phyloP scores from a whole-genome alignment of 2,797 vertebrate genomes.

The Prunella strophiata region DNA sequence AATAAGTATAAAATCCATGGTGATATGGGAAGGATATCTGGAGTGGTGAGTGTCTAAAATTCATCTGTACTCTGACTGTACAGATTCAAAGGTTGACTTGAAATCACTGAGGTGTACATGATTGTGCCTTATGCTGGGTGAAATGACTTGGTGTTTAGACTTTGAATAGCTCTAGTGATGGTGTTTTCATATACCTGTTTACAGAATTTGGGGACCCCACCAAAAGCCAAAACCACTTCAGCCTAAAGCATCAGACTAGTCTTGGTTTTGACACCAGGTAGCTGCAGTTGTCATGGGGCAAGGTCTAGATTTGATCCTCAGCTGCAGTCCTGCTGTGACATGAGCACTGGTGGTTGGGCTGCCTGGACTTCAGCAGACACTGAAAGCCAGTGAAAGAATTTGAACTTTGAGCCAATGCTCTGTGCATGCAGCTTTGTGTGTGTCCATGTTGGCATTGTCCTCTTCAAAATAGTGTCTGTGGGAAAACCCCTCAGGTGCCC shows the following conservation, averaged over 20 bases:
- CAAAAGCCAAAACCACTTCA: background rate
- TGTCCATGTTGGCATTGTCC: background rate
- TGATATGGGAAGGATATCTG: background rate
- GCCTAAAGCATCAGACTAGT: background rate
- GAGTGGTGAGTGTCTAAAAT: background rate
- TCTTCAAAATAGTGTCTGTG: background rate
- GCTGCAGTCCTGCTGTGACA: background rate
- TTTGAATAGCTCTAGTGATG: background rate
- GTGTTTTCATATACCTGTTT: background rate
- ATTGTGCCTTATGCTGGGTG: background rate
- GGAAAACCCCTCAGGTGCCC: background rate
- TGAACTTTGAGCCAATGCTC: background rate
- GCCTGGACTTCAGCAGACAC: background rate
- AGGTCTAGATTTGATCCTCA: background rate
- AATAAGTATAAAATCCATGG: background rate
- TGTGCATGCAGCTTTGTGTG: background rate
- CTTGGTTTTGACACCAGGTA: background rate
- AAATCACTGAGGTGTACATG: background rate
- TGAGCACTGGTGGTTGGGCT: background rate
- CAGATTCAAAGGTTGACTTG: background rate
- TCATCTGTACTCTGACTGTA: background rate
- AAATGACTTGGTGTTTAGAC: background rate
- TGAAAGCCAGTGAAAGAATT: background rate
- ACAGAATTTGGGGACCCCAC: background rate
- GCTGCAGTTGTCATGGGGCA: background rate